A percentile compares a stretch with the other conserved stretches of the same genome.
Evolutionary conservation across 92 coral and sea anemone species (phyloP).

Genomic region (Nematostella vectensis): DNA sequence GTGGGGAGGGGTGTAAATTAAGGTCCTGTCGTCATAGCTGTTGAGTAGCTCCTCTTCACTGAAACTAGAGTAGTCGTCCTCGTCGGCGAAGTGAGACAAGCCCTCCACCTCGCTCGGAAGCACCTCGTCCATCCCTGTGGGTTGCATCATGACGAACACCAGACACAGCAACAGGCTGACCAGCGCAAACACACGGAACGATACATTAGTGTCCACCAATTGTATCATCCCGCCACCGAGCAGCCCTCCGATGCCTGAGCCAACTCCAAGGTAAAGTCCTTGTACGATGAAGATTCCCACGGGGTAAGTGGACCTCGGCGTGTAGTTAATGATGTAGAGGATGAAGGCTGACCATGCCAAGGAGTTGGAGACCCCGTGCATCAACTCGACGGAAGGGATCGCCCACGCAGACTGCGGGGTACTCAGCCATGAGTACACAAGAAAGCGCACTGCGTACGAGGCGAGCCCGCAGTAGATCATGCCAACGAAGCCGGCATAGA

Average conservation of each 20-base stretch:
- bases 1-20: conserved; percentile 52
- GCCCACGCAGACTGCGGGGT: conserved; percentile 77
- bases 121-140: conserved; percentile 49
- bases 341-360: conserved; percentile 85
- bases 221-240: conserved; percentile 79
- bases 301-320: conserved; percentile 73
- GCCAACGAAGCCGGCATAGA: conserved; percentile 65
- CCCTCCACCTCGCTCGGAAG: conserved; percentile 80
- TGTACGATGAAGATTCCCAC: conserved; percentile 75
- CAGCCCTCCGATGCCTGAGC: conserved; percentile 63
- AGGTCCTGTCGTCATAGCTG: conserved; percentile 21
- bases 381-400: conserved; percentile 66
- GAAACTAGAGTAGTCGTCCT: conserved; percentile 71
- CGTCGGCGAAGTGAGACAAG: conserved; percentile 55
- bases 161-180: conserved; percentile 52
- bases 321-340: conserved; percentile 70
- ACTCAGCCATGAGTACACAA: conserved; percentile 79
- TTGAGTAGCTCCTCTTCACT: conserved; percentile 72
- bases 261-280: conserved; percentile 86
- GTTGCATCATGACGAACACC: conserved; percentile 49
- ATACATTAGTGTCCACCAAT: conserved; percentile 42
- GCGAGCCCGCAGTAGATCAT: conserved; percentile 74
- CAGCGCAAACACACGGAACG: conserved; percentile 63
- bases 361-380: conserved; percentile 68
- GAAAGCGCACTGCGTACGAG: conserved; percentile 67